Base-by-base conservation (phyloP, 2,888 invertebrate species). In the Mesorhabditis belari region DNA sequence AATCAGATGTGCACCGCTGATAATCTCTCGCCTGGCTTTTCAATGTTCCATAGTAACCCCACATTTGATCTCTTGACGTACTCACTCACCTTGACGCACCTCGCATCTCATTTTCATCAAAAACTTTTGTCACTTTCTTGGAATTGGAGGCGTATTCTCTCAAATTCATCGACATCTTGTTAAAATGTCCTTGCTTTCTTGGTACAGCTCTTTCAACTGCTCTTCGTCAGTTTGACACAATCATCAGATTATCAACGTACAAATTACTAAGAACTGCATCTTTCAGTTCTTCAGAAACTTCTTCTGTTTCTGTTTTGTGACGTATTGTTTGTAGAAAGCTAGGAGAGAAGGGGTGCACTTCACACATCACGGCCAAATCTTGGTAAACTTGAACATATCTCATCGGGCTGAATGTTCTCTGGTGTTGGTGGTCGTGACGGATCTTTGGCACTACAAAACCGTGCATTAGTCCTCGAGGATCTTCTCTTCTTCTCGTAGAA, bases 371-470 rank as follows among this genome's bases (percentile, higher is more conserved):
- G n/a, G n/a, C n/a, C n/a, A n/a, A n/a, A n/a, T n/a, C n/a, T n/a
- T n/a, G n/a, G n/a, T n/a, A n/a, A 12, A 35, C 17, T 9, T 66
- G 21, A 2, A 49, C 27, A 61, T 73, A 76, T 12, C 72, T 57
- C 3, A 58, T 58, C 0, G 35, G 25, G 5, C 35, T n/a, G 9
- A 3, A 72, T 29, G 57, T 75, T 75, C 5, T 66, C 55, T 2
- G 21, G 9, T 1, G 52, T 35, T 0, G 59, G 55, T 5, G 60
- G 63, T 17, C 56, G 51, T 1, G 9, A 49, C 6, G 24, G 3
- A 29, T 74, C 67, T n/a, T 63, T 63, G 0, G 68, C 27, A 69
- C 70, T 73, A n/a, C 72, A 27, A 24, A 74, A 62, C 4, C 67
- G 54, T 0, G 66, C 63, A 0, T 55, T 50, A 27, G 74, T 61